Evolutionary conservation across 2,888 invertebrate species (phyloP), one percentile per base, ranked within the genome.

Genomic region (Apodemia hepburni): DNA sequence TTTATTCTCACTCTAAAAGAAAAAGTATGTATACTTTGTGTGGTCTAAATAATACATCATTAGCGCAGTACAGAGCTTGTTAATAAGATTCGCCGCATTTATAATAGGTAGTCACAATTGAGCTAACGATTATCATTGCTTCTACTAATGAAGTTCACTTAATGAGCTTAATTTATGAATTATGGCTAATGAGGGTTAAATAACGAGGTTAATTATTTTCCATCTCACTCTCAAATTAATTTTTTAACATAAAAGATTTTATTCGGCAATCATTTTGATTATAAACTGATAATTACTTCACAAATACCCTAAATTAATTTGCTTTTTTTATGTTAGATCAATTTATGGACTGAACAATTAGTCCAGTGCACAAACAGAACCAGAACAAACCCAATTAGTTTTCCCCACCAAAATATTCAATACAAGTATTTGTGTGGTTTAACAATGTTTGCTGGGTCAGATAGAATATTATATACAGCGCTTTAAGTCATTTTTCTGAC

Each of bases 11-110:
- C n/a, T 47, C 12, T 12, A 38, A 38, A n/a, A n/a, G 11, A 38
- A 38, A 38, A 35, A 11, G 35, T 35, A 38, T 38, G 12, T 7
- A 11, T 9, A 33, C 33, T 29, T 8, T 66, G 68, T 68, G 69
- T 65, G 66, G 68, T 66, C 65, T 63, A 69, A 67, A 70, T 69
- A 71, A 71, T 70, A 68, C 68, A 62, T 71, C 71, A 68, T 71
- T 71, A 71, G 66, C 58, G 67, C 49, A 61, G 54, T 27, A 27
- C 54, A 12, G 54, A 54, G 27, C 22, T 54, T 54, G 18, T 49
- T 54, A 22, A 54, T 54, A 18, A 54, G 51, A 54, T 54, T 54
- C 22, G 18, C 51, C 22, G 51, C 51, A 54, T 54, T 54, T 18
- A 54, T 22, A 54, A 54, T 22, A 54, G 51, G 51, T 22, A 51